phyloP scores from a whole-genome alignment of 2,113 vertebrate species.

The Aphyosemion australe region DNA sequence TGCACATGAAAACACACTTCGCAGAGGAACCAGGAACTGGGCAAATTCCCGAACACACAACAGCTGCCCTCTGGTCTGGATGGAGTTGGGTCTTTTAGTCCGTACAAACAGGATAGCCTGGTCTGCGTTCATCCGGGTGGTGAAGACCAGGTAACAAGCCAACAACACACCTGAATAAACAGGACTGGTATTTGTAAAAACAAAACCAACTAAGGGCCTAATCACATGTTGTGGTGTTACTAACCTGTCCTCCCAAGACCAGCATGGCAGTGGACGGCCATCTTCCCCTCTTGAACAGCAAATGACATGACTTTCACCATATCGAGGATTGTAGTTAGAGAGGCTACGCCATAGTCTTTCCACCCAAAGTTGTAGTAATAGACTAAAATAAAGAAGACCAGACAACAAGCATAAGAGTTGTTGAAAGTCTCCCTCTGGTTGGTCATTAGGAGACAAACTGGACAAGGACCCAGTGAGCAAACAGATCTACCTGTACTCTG shows the following conservation, averaged over 20 bases:
- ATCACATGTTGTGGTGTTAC: background rate
- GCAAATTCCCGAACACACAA: conserved; percentile 93
- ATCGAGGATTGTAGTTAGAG: conserved; percentile 93
- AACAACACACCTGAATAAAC: conserved; percentile 86
- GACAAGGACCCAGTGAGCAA: no score
- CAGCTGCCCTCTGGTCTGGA: conserved; percentile 94
- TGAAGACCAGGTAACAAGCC: conserved; percentile 96
- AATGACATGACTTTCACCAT: conserved; percentile 99
- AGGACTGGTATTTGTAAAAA: background rate
- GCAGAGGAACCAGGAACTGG: conserved; percentile 90
- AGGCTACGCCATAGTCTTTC: conserved; percentile 98
- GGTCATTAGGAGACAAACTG: no score
- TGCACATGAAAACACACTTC: conserved; percentile 87
- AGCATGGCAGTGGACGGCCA: conserved; percentile 94
- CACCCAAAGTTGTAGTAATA: conserved; percentile 99
- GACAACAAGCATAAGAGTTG: conserved; percentile 1
- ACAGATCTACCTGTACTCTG: no score
- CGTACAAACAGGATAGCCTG: conserved; percentile 95
- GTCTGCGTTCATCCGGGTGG: conserved; percentile 93
- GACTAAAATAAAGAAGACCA: conserved; percentile 79
- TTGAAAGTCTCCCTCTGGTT: background rate
- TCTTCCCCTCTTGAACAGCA: conserved; percentile 93
- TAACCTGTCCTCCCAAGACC: conserved; percentile 96
- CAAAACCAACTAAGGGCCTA: no score
- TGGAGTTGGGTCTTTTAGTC: conserved; percentile 93